Base-by-base conservation (phyloP, 1,140 invertebrate species). In the Capitella teleta region DNA sequence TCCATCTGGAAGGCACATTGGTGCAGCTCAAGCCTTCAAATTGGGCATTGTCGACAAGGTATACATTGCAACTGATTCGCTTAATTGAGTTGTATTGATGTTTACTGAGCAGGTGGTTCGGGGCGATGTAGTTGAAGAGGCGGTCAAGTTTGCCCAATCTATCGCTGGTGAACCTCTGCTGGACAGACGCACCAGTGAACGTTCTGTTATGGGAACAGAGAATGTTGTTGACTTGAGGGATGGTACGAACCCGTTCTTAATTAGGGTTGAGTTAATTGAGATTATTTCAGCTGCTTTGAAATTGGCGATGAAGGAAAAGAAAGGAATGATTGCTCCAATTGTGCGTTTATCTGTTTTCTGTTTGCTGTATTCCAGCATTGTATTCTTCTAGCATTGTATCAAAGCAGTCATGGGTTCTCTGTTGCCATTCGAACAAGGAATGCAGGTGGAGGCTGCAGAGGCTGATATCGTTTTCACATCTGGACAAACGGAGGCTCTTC, bases 31-130 rank as follows among this genome's bases (percentile, higher is more conserved):
- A 23, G 66, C 64, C 18, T 40, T 52, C 36, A 60, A 63, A 24
- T 57, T 62, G 56, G 64, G 66, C 1, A 60, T 68, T 16, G 47
- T 68, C 38, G 63, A 68, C 51, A 54, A 63, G 58, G 66, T 67
- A 51, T 34, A 16, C 16, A n/a, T n/a, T n/a, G n/a, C n/a, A n/a
- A n/a, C n/a, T n/a, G n/a, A n/a, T n/a, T n/a, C n/a, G n/a, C n/a
- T n/a, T n/a, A n/a, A n/a, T n/a, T n/a, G n/a, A n/a, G n/a, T n/a
- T n/a, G n/a, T n/a, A n/a, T n/a, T n/a, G n/a, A n/a, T n/a, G n/a
- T n/a, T n/a, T n/a, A n/a, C n/a, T n/a, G n/a, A n/a, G n/a, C n/a
- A n/a, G n/a, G n/a, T n/a, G n/a, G n/a, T n/a, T n/a, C n/a, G n/a
- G n/a, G n/a, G n/a, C n/a, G n/a, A n/a, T n/a, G n/a, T n/a, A n/a